These are phyloP conservation scores for Scelioninae gen. 1 DNA, from an alignment of 2,888 invertebrate species.

Conservation along the genomic window DNA sequence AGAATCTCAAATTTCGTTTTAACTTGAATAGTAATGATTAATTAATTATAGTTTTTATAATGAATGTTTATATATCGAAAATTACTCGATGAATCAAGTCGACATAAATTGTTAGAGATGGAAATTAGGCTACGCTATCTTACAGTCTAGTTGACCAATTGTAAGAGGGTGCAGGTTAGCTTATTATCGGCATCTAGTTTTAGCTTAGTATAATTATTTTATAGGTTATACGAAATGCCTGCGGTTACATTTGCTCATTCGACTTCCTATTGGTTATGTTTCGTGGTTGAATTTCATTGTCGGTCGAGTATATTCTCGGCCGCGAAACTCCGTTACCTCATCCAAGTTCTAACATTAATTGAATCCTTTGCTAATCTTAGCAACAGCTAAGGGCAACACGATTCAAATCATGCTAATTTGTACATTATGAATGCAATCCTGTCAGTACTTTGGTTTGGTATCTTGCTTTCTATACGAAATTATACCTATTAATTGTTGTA, in stretches of 20 bases:
- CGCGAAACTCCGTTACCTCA: conserved; percentile 40
- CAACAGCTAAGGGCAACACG: conserved; percentile 21
- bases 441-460: neutral
- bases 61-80: too few species aligned
- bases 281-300: conserved; percentile 57
- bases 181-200: conserved; percentile 10
- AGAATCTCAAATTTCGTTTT: too few species aligned
- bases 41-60: too few species aligned
- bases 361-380: conserved; percentile 54
- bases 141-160: neutral
- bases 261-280: conserved; percentile 37
- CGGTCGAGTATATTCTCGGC: conserved; percentile 21
- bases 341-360: conserved; percentile 50
- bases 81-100: too few species aligned
- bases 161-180: neutral
- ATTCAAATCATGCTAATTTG: conserved; percentile 29
- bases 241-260: conserved; percentile 48
- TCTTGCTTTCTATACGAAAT: neutral
- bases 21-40: too few species aligned
- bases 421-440: conserved; percentile 3
- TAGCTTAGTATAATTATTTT: conserved; percentile 43
- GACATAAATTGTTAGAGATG: too few species aligned
- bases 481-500: neutral
- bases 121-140: too few species aligned
- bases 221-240: conserved; percentile 47